phyloP scores from a whole-genome alignment of 2,113 vertebrate species.

The Mesocricetus auratus region DNA sequence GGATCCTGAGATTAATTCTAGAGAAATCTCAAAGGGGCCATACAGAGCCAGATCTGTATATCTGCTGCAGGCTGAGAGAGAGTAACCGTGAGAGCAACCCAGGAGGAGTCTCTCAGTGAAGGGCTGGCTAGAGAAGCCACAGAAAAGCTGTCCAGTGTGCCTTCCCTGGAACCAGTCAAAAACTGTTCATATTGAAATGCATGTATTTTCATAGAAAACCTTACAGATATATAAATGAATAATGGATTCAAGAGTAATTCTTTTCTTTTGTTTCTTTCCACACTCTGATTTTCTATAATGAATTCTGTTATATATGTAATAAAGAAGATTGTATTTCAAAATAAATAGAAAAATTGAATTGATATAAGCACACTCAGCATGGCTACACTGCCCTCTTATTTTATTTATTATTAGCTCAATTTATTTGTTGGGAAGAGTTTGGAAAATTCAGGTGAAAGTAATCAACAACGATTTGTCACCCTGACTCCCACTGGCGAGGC shows the following conservation, averaged over 20 bases:
- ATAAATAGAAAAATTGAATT: constrained; percentile 2
- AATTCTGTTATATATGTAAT: neutral
- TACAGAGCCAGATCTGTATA: neutral
- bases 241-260: neutral
- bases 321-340: constrained; percentile 13
- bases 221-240: neutral
- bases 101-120: neutral
- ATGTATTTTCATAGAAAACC: neutral
- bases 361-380: neutral
- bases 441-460: neutral
- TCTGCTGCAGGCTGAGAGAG: neutral
- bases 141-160: neutral
- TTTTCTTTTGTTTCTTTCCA: neutral
- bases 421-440: neutral
- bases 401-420: neutral
- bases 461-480: neutral
- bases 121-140: neutral
- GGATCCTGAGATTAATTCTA: neutral
- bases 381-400: neutral
- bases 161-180: neutral
- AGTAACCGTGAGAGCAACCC: neutral
- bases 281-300: neutral
- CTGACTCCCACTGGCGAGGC: neutral
- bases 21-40: neutral
- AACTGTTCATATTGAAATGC: no score